Base-by-base conservation (phyloP, 2,888 invertebrate genomes). In the Amphipoea oculea region DNA sequence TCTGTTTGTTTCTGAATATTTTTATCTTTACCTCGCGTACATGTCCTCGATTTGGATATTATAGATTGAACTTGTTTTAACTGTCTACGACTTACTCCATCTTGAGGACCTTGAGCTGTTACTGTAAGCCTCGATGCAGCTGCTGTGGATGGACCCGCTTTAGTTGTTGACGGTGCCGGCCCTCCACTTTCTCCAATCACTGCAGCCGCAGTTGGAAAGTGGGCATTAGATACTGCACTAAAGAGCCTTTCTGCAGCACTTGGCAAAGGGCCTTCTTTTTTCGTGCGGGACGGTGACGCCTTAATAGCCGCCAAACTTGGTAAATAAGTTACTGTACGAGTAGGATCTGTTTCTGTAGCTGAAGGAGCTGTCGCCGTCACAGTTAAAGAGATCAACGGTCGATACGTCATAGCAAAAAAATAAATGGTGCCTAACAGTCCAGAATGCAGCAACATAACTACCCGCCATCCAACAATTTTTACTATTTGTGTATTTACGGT, bases 181-280 rank as follows among this genome's bases (percentile, higher is more conserved):
- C 73, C 14, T 68, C 81, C 71, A 73, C 83, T 88, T 78, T 95
- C 93, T 72, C 93, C 92, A 65, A 96, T 90, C 65, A 96, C 93
- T 45, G 92, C 91, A 71, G 96, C 95, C 40, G 96, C 96, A 48
- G 96, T 96, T 29, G 96, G 96, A 83, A 95, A 96, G 84, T 96
- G 94, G 3, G 88, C 88, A 87, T 95, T 93, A 14, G 93, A 91
- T 65, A 92, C 88, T n/a, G 92, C 93, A 73, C 86, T 88, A 76
- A 93, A 92, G 42, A 92, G 77, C 45, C 90, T 89, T 85, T 92
- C 91, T 40, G 93, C 90, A 42, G 88, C 90, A 69, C 91, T 94
- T 23, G 94, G 92, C 76, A 90, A 40, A 65, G 79, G 23, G 42
- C 60, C 81, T 80, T 89, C 85, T 29, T 40, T 75, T 81, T 87